These are phyloP conservation scores for Drosophila hamatofila DNA, from an alignment of 2,888 invertebrate species.

Conservation along the genomic window DNA sequence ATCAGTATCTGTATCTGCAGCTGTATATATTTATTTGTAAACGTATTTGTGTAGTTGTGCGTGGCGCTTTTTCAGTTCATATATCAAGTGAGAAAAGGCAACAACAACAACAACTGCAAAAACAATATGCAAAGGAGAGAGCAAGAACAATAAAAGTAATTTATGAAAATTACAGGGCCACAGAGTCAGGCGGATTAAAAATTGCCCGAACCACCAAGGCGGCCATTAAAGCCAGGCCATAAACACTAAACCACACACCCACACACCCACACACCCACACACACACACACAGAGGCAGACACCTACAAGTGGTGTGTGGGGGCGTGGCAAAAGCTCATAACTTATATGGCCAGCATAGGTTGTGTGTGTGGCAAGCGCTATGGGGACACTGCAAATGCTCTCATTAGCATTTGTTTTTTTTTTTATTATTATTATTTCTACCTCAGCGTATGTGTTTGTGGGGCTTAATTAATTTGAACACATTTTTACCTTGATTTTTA, in stretches of 20 bases:
- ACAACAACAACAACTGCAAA: constrained; percentile 11
- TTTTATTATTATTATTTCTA: constrained; percentile 16
- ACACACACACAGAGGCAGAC: not conserved
- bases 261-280: constrained; percentile 37
- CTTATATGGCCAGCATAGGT: constrained; percentile 67
- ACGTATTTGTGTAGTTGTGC: constrained; percentile 2
- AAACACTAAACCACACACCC: constrained; percentile 69
- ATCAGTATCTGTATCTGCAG: constrained; percentile 5
- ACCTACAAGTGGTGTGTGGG: constrained; percentile 5
- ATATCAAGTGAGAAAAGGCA: constrained; percentile 60
- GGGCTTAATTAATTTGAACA: constrained; percentile 73
- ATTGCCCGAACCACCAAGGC: constrained; percentile 52
- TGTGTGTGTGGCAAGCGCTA: constrained; percentile 32
- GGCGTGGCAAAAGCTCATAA: constrained; percentile 53
- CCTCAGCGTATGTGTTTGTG: constrained; percentile 21
- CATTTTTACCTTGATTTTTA: constrained; percentile 38
- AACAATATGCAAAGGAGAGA: constrained; percentile 15
- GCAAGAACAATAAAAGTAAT: constrained; percentile 80
- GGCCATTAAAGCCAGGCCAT: constrained; percentile 65
- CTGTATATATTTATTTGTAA: constrained; percentile 21
- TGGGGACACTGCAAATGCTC: constrained; percentile 63
- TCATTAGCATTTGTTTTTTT: constrained; percentile 72
- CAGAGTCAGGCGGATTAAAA: constrained; percentile 80
- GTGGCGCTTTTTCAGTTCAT: constrained; percentile 73
- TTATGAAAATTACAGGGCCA: constrained; percentile 83